These are phyloP conservation scores for Aleiodes alternator DNA, from an alignment of 2,888 invertebrate species.

Conservation along the genomic window DNA sequence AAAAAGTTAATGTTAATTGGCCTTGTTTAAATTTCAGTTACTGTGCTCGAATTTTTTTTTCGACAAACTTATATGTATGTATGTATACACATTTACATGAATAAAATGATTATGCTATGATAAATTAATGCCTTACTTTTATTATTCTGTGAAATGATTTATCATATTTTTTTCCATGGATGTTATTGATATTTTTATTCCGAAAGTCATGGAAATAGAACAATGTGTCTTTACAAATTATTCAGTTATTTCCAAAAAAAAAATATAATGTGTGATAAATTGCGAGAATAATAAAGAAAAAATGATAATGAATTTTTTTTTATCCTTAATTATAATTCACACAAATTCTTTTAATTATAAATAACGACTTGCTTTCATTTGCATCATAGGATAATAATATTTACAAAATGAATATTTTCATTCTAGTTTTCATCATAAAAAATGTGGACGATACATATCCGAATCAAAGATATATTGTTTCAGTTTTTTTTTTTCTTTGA, in stretches of 20 bases:
- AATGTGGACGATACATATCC: slow-evolving; percentile 16
- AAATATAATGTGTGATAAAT: slow-evolving; percentile 19
- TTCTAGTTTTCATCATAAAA: slow-evolving; percentile 14
- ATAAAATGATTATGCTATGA: slow-evolving; percentile 61
- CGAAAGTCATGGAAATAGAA: not conserved
- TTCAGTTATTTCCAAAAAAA: slow-evolving; percentile 21
- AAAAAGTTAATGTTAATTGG: slow-evolving; percentile 44
- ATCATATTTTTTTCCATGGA: not conserved
- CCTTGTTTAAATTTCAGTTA: slow-evolving; percentile 60
- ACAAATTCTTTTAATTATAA: slow-evolving; percentile 1
- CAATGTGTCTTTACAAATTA: slow-evolving; percentile 46
- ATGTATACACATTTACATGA: slow-evolving; percentile 60
- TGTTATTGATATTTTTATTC: slow-evolving; percentile 26
- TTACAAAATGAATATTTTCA: slow-evolving; percentile 11
- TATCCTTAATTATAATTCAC: slow-evolving; percentile 6
- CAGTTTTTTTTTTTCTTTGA: not conserved
- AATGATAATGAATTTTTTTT: slow-evolving; percentile 9
- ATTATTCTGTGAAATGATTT: slow-evolving; percentile 48
- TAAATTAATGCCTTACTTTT: slow-evolving; percentile 43
- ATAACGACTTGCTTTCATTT: not conserved
- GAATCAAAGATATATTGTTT: slow-evolving; percentile 16
- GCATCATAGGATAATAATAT: slow-evolving; percentile 11
- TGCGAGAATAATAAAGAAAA: not conserved
- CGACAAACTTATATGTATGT: slow-evolving; percentile 59
- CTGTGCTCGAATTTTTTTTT: slow-evolving; percentile 56